Evolutionary conservation across 2,113 vertebrate species (phyloP).

Genomic region (human): GRCh38 chr3:27795501-27796000

Average conservation of each 20-base stretch:
- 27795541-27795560: not conserved
- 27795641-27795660: not conserved
- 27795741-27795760: not conserved
- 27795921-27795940: not conserved
- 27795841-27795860: not conserved
- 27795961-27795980: not conserved
- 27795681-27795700: not conserved
- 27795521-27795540: not conserved
- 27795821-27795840: not conserved
- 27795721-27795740: not conserved
- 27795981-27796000: not conserved
- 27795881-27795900: not conserved
- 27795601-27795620: not conserved
- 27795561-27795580: not conserved
- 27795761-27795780: not conserved
- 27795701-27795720: not conserved
- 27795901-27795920: not conserved
- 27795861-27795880: not conserved
- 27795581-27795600: not conserved
- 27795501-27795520: not conserved
- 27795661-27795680: not conserved
- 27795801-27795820: not conserved
- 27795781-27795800: not conserved
- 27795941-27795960: not conserved
- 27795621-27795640: not conserved